Evolutionary conservation across 2,888 invertebrate genomes (phyloP).

Genomic region (Lasius platythorax): DNA sequence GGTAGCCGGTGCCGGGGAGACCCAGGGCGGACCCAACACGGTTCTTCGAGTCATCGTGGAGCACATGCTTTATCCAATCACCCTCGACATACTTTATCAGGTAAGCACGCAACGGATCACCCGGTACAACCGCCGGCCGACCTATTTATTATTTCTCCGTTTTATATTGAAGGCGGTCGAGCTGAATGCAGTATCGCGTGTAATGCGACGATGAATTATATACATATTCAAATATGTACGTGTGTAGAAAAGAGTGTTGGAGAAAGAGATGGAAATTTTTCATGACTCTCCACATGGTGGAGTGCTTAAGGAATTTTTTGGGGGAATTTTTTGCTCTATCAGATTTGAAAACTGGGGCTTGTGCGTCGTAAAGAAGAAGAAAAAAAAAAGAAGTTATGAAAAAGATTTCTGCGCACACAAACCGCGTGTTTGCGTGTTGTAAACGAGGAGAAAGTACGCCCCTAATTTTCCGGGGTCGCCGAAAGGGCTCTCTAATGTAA

Average conservation of each 20-base stretch:
- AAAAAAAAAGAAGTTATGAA: not conserved
- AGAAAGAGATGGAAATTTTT: conserved; percentile 27
- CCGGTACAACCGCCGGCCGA: conserved; percentile 16
- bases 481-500: conserved; percentile 33
- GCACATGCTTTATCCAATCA: conserved; percentile 99
- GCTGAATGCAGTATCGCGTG: conserved; percentile 50
- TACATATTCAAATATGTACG: conserved; percentile 25
- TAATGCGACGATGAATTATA: conserved; percentile 55
- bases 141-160: conserved; percentile 49
- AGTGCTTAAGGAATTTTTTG: not conserved
- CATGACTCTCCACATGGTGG: not conserved
- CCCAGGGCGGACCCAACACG: conserved; percentile 96
- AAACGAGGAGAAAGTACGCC: not conserved
- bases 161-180: conserved; percentile 52
- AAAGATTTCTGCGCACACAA: not conserved
- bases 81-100: conserved; percentile 97
- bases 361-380: not conserved
- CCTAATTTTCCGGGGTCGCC: conserved; percentile 9
- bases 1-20: conserved; percentile 86
- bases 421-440: conserved; percentile 15
- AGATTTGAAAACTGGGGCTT: conserved; percentile 8
- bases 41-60: conserved; percentile 99
- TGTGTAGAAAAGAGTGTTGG: not conserved
- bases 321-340: not conserved
- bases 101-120: conserved; percentile 86